Evolutionary conservation across 2,888 invertebrate species (phyloP), one percentile per base, ranked within the genome.

Genomic region (Stenichneumon culpator): DNA sequence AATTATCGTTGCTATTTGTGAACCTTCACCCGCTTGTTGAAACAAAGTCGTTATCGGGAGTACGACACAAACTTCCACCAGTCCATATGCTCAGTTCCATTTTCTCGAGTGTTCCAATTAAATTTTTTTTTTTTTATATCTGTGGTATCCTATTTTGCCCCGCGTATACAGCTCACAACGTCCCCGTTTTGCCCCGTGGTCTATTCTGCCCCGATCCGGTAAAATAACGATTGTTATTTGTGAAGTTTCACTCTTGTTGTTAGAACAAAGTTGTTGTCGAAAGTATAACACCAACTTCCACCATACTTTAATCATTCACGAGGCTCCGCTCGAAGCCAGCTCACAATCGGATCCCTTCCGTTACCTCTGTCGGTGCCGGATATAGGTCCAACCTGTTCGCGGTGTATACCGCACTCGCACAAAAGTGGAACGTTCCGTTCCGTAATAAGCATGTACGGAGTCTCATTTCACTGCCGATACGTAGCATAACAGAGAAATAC

Each of bases 351-450:
- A 54, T 22, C 54, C 22, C 19, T 9, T 54, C 22, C 54, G 54
- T 19, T 22, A 54, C 22, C 22, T 3, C 54, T 3, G 19, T 11
- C 19, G 22, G 3, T 22, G 22, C 25, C 11, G 3, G 25, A 57
- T 25, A 14, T 25, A 57, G 57, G 11, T 25, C 25, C 22, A 57
- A 57, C 11, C 25, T 22, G 3, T 57, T 57, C 57, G 25, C 22
- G 11, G 25, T 63, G 69, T 73, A 47, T n/a, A 28, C 52, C 50
- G 16, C 4, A 60, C 60, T 57, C 25, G 36, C 14, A 16, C 54
- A 54, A 63, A 82, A 82, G 54, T 72, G 47, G 67, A 78, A 67
- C 72, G 47, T 70, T 44, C 52, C 39, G 22, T 14, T 60, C 75
- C 36, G 44, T 68, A 73, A 79, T 32, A 65, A 72, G 28, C 50